Base-by-base conservation (phyloP, 1,140 invertebrate genomes). In the Scaptodrosophila lebanonensis region DNA sequence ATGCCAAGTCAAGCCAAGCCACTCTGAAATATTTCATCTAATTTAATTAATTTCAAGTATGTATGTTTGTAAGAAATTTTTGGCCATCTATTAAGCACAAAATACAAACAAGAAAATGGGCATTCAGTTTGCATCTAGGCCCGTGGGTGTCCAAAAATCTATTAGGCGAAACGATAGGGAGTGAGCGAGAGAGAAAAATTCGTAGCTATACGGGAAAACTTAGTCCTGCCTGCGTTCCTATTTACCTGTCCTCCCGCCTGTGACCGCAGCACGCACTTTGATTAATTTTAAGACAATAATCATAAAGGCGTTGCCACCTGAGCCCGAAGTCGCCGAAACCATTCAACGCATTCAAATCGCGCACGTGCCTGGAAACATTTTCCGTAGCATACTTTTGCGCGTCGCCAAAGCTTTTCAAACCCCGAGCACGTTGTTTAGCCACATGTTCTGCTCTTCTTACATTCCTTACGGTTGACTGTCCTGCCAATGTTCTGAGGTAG, bases 281-380 rank as follows among this genome's bases (percentile, higher is more conserved):
- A 77, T 77, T 79, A 77, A 77, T 77, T 77, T 79, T 73, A 79
- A 79, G 73, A 77, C 73, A 77, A 77, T 77, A 77, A 79, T 77
- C 75, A 77, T 77, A 68, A 77, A 69, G 60, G 73, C 62, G 59
- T 47, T 36, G 35, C 42, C 66, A 17, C 40, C n/a, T 3, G 27
- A 12, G 12, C 7, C n/a, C 62, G 59, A 40, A 30, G 35, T 35
- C 66, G 16, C 40, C n/a, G 1, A 20, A 12, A 8, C 7, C 32
- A 33, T 16, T 8, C 22, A 6, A 20, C 27, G 25, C 52, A 57
- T 53, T 69, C 58, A 76, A 70, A 70, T 47, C 43, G 38, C 47
- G 68, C 58, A 77, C 73, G 73, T 77, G 72, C 68, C 68, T 38
- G 45, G 35, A 1, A 54, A 38, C 48, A 56, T 65, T 49, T 62